Percentiles rank a stretch among this genome's conserved stretches.
Evolutionary conservation across 2,888 invertebrate species (phyloP).

Genomic region (Heliconius charithonia): DNA sequence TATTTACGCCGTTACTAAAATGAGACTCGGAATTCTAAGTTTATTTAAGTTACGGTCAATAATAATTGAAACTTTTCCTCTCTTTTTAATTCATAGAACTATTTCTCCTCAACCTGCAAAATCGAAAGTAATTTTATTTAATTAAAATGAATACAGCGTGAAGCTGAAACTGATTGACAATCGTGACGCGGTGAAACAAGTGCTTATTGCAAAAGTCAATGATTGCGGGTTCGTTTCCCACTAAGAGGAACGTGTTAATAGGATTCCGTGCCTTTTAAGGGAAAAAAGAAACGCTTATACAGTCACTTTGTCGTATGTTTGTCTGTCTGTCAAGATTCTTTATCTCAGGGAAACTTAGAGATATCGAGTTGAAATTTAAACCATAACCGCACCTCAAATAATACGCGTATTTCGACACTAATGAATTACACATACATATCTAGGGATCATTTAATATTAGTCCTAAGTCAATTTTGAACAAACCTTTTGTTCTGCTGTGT

Average conservation of each 20-base stretch:
- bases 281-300: too few relatives aligned
- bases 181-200: background rate
- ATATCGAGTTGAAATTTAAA: too few relatives aligned
- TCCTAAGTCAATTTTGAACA: too few relatives aligned
- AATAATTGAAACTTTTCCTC: background rate
- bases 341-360: too few relatives aligned
- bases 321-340: too few relatives aligned
- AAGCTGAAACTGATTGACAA: too few relatives aligned
- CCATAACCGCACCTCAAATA: too few relatives aligned
- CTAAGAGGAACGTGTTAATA: background rate
- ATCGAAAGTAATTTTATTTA: background rate
- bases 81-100: background rate
- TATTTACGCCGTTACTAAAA: slow-evolving; percentile 12
- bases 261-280: too few relatives aligned
- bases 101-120: background rate
- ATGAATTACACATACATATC: too few relatives aligned
- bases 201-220: background rate
- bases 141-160: background rate
- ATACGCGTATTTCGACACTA: too few relatives aligned
- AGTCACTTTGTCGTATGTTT: too few relatives aligned
- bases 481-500: background rate
- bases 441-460: too few relatives aligned
- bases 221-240: background rate
- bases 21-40: background rate
- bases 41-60: slow-evolving; percentile 11